Conservation (phyloP, 2,888 invertebrate species). For the Agonopterix heracliana region DNA sequence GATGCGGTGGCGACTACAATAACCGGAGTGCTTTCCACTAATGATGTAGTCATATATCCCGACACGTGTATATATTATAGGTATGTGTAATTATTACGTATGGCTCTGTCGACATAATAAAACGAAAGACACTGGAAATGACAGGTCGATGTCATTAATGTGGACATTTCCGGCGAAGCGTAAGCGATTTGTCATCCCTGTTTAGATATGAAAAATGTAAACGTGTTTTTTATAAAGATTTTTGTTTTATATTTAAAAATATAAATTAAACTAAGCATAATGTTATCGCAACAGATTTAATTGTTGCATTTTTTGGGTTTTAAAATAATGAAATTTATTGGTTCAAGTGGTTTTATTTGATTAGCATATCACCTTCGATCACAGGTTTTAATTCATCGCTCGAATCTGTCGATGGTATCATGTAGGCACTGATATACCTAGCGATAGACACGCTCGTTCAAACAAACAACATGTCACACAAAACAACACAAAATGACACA, state of each 20-base stretch:
- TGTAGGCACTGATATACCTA: no score
- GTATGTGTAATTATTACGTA: neutral
- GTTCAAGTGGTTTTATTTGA: no score
- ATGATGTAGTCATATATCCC: conserved; percentile 25
- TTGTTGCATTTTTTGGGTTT: no score
- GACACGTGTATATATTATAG: neutral
- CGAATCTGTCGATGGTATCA: no score
- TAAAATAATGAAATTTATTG: no score
- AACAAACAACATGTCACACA: no score
- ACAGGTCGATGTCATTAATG: conserved; percentile 3
- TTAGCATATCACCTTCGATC: no score
- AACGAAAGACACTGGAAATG: conserved; percentile 9
- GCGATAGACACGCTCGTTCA: no score
- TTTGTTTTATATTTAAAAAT: neutral
- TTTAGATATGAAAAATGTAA: neutral
- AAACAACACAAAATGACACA: no score
- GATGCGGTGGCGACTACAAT: conserved; percentile 30
- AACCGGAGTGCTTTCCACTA: conserved; percentile 41
- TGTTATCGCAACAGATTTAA: no score
- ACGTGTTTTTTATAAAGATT: conserved; percentile 2
- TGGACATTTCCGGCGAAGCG: neutral
- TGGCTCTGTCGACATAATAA: conserved; percentile 1
- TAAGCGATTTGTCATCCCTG: conserved; percentile 6
- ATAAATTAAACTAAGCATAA: no score
- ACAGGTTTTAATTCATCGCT: no score